Evolutionary conservation across 1,140 invertebrate species (phyloP), one percentile per base, ranked within the genome.

Genomic region (Temnothorax nylanderi): DNA sequence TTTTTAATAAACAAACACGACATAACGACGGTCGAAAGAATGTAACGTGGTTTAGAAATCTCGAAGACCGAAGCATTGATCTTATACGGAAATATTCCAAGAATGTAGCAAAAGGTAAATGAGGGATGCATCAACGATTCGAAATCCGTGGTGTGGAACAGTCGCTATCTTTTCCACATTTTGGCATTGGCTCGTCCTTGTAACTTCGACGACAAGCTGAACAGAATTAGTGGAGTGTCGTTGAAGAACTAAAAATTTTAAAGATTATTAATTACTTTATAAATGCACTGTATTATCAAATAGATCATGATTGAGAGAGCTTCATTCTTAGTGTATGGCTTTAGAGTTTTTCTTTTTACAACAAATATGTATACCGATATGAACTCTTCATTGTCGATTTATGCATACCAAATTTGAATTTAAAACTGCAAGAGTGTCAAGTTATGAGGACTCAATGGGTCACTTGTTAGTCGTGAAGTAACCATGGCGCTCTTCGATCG

Each of bases 1-100:
- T 26, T 26, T n/a, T 26, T 26, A 26, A 26, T 26, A 26, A 26
- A 26, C 26, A 26, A 26, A 26, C 26, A 0, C 72, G n/a, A 2
- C 0, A 81, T 87, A 3, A 90, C 0, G 0, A 92, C 3, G 3
- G 86, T 82, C 0, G 91, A 92, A 58, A 81, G 65, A 3, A 88
- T 18, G 44, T 74, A 84, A 6, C 18, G 71, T 0, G 6, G 11
- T 54, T 64, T 89, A 0, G 89, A 93, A n/a, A 65, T 2, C 6
- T 21, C 21, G 0, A 92, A 89, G 7, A 2, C 69, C 0, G 49
- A 3, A 0, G 80, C 18, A 16, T 7, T 58, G 0, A 84, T 74
- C 34, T 87, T 89, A 72, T 88, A 93, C 1, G 92, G 88, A 26
- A 92, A 89, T 2, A 90, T 3, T 26, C 93, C 93, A 3, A 82